Evolutionary conservation across 1,140 invertebrate species (phyloP).

Genomic region (Chrysoperla carnea): DNA sequence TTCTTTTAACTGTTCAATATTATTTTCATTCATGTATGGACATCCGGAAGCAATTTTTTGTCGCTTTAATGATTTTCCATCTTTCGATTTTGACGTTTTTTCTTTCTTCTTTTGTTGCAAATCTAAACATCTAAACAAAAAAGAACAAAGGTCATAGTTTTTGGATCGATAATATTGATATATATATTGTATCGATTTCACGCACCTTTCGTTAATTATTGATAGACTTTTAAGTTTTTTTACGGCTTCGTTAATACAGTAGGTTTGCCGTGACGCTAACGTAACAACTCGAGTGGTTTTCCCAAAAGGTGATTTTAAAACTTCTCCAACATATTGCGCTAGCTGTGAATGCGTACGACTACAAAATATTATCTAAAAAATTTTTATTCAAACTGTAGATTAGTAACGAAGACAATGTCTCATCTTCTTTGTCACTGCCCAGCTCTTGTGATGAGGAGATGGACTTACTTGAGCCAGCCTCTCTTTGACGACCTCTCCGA

Average conservation of each 20-base stretch:
- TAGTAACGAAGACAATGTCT: not conserved
- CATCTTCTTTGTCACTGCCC: too few relatives aligned
- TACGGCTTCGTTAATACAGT: constrained; percentile 80
- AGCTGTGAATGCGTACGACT: constrained; percentile 95
- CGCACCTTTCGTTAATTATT: constrained; percentile 78
- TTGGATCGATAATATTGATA: constrained; percentile 2
- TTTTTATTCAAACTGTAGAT: constrained; percentile 8
- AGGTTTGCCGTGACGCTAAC: constrained; percentile 79
- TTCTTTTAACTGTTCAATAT: constrained; percentile 45
- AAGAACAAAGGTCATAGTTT: constrained; percentile 1
- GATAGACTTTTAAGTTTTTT: constrained; percentile 52
- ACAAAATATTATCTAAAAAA: constrained; percentile 75
- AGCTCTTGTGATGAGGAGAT: too few relatives aligned
- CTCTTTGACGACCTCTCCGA: too few relatives aligned
- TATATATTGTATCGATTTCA: too few relatives aligned
- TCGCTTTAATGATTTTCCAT: constrained; percentile 41
- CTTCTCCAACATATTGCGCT: constrained; percentile 81
- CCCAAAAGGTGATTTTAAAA: constrained; percentile 67
- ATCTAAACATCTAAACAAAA: constrained; percentile 56
- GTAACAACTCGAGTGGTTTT: constrained; percentile 57
- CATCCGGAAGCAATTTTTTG: constrained; percentile 33
- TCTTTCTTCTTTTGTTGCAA: constrained; percentile 54
- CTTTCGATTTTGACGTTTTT: constrained; percentile 31
- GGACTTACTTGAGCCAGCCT: too few relatives aligned
- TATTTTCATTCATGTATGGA: constrained; percentile 44